Base-by-base conservation (phyloP, 2,797 vertebrate species). In the Micromesistius poutassou region DNA sequence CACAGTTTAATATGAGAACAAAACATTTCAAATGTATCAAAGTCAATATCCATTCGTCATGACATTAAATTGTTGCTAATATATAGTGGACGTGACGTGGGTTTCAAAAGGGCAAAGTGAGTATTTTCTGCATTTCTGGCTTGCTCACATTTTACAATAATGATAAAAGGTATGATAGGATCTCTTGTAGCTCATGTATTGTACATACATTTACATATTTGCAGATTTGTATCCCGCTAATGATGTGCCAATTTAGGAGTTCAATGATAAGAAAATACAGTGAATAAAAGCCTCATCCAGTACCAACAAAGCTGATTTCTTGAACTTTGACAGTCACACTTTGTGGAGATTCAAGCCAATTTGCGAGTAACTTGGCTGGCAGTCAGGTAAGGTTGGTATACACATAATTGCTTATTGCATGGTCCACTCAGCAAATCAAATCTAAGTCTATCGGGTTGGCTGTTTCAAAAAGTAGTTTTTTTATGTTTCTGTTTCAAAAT, bases 31-130 rank as follows among this genome's bases (percentile, higher is more conserved):
- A 73, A 73, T 81, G 74, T 76, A 25, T 79, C 71, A 50, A 19
- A 28, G 87, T 89, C 86, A 77, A 77, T 84, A 76, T 80, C 81
- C 25, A 86, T 83, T 78, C 36, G 70, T 86, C 80, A 76, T 89
- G 46, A 76, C 76, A 81, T 38, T 68, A 73, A 82, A 74, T 30
- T 40, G 74, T 78, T 8, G 1, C 80, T 84, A 78, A 80, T 8
- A 14, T 81, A 35, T 13, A 2, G 1, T 68, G 46, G 30, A 73
- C 40, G 40, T 19, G 14, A 73, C 25, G 5, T 33, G 33, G 6
- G 36, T 71, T 82, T 83, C 12, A 75, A 76, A 77, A 40, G 35
- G 73, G 80, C 46, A 75, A 4, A 78, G 25, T 0, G 10, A 0
- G 9, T 71, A 10, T 71, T 83, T 79, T 79, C 42, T 72, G 36